These are phyloP conservation scores for Nautilus pompilius DNA, from an alignment of 1,140 invertebrate species.

Conservation along the genomic window DNA sequence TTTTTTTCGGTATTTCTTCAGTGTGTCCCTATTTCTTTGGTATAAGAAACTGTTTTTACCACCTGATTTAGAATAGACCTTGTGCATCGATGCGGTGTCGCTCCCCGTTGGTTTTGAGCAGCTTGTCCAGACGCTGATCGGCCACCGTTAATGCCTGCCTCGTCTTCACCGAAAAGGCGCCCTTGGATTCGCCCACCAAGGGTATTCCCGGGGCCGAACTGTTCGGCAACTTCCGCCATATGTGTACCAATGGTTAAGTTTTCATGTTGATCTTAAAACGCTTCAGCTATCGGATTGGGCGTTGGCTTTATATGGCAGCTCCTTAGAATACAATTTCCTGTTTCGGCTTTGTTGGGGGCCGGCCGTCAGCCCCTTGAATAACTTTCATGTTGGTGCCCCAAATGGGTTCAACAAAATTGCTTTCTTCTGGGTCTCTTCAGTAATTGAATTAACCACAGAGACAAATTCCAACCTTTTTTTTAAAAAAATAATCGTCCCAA, in stretches of 20 bases:
- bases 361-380: slow-evolving; percentile 15
- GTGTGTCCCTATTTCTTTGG: too few relatives aligned
- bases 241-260: background rate
- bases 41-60: too few relatives aligned
- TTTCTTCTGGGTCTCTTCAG: slow-evolving; percentile 1
- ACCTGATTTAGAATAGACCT: too few relatives aligned
- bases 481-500: slow-evolving; percentile 14
- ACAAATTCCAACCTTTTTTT: slow-evolving; percentile 7
- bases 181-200: slow-evolving; percentile 17
- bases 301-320: slow-evolving; percentile 15
- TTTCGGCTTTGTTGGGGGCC: slow-evolving; percentile 10
- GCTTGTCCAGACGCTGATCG: too few relatives aligned
- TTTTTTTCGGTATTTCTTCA: too few relatives aligned
- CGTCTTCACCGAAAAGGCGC: slow-evolving; percentile 16
- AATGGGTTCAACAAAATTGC: slow-evolving; percentile 7
- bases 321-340: slow-evolving; percentile 7
- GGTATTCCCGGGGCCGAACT: slow-evolving; percentile 5
- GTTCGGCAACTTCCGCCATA: too few relatives aligned
- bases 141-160: too few relatives aligned
- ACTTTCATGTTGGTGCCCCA: slow-evolving; percentile 12
- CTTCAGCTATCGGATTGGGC: slow-evolving; percentile 15
- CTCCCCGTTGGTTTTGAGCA: too few relatives aligned
- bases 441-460: slow-evolving; percentile 11
- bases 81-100: too few relatives aligned
- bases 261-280: slow-evolving; percentile 21